phyloP scores from a whole-genome alignment of 2,888 invertebrate genomes.

The Trissolcus japonicus region DNA sequence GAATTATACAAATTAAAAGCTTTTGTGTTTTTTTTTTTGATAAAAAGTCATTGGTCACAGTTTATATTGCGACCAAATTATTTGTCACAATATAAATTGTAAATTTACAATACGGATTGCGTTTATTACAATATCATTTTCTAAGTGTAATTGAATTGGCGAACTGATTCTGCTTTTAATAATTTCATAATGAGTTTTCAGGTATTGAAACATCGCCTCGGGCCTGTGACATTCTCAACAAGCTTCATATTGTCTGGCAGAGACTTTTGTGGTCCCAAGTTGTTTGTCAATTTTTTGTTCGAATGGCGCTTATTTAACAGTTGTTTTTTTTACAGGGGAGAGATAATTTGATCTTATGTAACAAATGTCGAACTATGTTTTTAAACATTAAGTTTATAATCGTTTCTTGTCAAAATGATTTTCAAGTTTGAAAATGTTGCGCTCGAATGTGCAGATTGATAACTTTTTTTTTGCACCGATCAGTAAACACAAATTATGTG shows the following conservation, averaged over 20 bases:
- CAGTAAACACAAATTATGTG: neutral
- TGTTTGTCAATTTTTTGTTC: neutral
- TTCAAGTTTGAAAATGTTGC: neutral
- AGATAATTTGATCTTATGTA: neutral
- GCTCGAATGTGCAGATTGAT: neutral
- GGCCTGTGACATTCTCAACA: neutral
- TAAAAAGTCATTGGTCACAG: too few relatives aligned
- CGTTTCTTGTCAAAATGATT: neutral
- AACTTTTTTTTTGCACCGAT: neutral
- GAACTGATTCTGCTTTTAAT: constrained; percentile 1
- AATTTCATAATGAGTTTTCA: constrained; percentile 4
- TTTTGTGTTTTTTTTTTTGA: too few relatives aligned
- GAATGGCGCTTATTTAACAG: neutral
- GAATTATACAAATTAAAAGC: too few relatives aligned
- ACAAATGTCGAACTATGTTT: neutral
- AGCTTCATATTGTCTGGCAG: neutral
- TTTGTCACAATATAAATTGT: too few relatives aligned
- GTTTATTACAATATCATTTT: neutral
- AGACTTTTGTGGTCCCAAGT: neutral
- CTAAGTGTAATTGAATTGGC: too few relatives aligned
- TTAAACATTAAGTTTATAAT: neutral
- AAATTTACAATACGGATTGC: too few relatives aligned
- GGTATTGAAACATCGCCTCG: neutral
- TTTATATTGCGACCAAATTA: too few relatives aligned
- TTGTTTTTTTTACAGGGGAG: neutral